These are phyloP conservation scores for Poecilia velifera DNA, from an alignment of 2,797 vertebrate genomes.

Conservation along the genomic window DNA sequence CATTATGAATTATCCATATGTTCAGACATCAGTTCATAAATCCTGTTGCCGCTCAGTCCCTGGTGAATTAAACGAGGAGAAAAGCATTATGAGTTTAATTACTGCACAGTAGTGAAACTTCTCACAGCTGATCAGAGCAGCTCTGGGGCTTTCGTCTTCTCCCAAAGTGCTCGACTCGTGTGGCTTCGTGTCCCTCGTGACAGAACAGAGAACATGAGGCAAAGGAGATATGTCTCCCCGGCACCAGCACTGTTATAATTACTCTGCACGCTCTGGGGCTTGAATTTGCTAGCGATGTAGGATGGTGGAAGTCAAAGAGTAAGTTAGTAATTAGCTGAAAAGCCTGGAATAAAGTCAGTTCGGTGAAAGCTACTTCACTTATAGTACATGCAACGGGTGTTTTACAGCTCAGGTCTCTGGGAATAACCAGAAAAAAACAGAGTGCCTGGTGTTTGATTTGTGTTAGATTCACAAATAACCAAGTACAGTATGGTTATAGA, in stretches of 20 bases:
- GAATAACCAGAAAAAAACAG: not conserved
- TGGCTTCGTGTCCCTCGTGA: conserved; percentile 35
- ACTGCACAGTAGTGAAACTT: conserved; percentile 61
- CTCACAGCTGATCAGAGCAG: conserved; percentile 57
- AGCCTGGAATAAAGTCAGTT: conserved; percentile 17
- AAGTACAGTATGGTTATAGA: not conserved
- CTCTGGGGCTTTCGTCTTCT: conserved; percentile 52
- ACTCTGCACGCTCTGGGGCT: conserved; percentile 21
- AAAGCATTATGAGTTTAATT: conserved; percentile 60
- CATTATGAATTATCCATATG: conserved; percentile 12
- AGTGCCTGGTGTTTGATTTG: not conserved
- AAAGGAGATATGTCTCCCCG: conserved; percentile 44
- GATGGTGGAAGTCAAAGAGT: conserved; percentile 13
- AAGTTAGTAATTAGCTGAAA: conserved; percentile 35
- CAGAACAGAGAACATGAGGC: conserved; percentile 9
- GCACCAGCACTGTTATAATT: conserved; percentile 57
- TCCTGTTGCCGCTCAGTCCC: conserved; percentile 27
- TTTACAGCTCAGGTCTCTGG: conserved; percentile 1
- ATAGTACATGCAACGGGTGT: not conserved
- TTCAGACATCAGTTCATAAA: conserved; percentile 28
- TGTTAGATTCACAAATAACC: not conserved
- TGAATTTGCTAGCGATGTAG: conserved; percentile 20
- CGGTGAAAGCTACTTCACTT: not conserved
- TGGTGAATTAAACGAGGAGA: conserved; percentile 23
- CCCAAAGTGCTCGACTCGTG: conserved; percentile 46